phyloP scores from a whole-genome alignment of 2,797 vertebrate species.

The Jordanella pulchra region DNA sequence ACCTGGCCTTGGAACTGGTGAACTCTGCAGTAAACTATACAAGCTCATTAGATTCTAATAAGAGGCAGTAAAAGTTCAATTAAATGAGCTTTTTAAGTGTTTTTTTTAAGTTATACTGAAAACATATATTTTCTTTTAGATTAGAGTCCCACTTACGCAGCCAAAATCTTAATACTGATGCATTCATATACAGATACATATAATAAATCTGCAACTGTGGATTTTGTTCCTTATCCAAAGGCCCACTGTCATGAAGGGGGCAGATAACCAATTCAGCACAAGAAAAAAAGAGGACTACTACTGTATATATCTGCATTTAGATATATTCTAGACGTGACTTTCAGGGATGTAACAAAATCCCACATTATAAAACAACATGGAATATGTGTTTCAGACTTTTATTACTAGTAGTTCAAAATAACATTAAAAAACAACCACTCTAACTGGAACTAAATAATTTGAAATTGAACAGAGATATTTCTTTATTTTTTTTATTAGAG shows the following conservation, averaged over 20 bases:
- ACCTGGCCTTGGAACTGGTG: conserved; percentile 57
- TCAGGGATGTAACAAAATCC: no score
- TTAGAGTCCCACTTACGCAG: background rate
- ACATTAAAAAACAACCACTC: background rate
- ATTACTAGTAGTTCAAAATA: background rate
- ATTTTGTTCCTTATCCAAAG: background rate
- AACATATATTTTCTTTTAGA: background rate
- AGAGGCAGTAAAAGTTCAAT: conserved; percentile 21
- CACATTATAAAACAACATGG: no score
- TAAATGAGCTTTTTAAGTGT: background rate
- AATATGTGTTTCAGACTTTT: background rate
- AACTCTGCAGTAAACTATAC: conserved; percentile 33
- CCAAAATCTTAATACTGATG: background rate
- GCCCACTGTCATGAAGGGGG: background rate
- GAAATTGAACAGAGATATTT: no score
- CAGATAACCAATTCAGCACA: conserved; percentile 3
- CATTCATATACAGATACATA: background rate
- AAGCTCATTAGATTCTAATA: conserved; percentile 47
- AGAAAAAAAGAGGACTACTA: conserved; percentile 13
- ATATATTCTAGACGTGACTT: background rate
- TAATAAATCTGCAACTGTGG: no score
- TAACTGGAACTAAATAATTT: no score
- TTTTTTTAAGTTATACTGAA: background rate
- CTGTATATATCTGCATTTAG: conserved; percentile 17
- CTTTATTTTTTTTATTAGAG: no score